Evolutionary conservation across 1,140 invertebrate genomes (phyloP).

Genomic region (Papilio glaucus): DNA sequence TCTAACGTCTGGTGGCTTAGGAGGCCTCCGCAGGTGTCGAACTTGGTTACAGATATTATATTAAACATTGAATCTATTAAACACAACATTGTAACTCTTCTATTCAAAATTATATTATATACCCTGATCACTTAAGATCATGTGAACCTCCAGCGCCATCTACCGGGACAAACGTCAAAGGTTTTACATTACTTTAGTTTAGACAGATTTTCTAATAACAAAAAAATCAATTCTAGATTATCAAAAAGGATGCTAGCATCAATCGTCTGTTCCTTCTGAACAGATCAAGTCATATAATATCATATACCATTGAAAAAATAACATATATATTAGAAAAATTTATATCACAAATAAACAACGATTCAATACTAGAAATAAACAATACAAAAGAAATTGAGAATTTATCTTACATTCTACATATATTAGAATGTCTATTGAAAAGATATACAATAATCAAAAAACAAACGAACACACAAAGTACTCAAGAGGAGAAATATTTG

Average conservation of each 20-base stretch:
- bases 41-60: too few relatives aligned
- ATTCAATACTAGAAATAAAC: constrained; percentile 46
- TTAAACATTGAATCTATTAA: too few relatives aligned
- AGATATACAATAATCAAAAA: constrained; percentile 47
- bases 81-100: too few relatives aligned
- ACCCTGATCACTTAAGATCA: too few relatives aligned
- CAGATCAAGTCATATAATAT: constrained; percentile 61
- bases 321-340: constrained; percentile 50
- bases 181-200: too few relatives aligned
- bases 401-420: constrained; percentile 60
- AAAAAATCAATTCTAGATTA: constrained; percentile 59
- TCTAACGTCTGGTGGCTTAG: too few relatives aligned
- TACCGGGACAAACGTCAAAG: too few relatives aligned
- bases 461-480: constrained; percentile 42
- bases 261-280: constrained; percentile 61
- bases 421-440: constrained; percentile 62
- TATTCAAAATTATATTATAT: too few relatives aligned
- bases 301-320: constrained; percentile 65
- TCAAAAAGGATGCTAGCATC: constrained; percentile 59
- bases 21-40: too few relatives aligned
- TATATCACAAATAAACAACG: constrained; percentile 38
- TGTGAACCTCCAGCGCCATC: too few relatives aligned
- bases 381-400: constrained; percentile 57
- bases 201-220: too few relatives aligned
- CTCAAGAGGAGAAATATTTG: constrained; percentile 50